Evolutionary conservation across 2,797 vertebrate species (phyloP).

Genomic region (Potorous gilbertii): DNA sequence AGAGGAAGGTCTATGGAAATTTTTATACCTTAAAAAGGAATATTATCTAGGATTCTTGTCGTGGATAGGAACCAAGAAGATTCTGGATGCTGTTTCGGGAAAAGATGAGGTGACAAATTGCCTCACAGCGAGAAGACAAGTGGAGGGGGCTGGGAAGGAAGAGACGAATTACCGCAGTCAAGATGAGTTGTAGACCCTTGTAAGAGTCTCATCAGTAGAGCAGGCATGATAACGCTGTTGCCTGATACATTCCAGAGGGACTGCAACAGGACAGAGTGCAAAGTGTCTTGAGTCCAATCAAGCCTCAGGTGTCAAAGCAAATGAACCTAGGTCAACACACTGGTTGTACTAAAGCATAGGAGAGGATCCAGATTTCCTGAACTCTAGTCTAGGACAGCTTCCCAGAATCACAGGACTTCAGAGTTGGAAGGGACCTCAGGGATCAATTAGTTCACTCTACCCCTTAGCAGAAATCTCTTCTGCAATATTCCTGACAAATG

Average conservation of each 20-base stretch:
- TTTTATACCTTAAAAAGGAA: slow-evolving; percentile 1
- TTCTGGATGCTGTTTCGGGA: neutral
- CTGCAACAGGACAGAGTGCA: neutral
- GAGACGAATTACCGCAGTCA: slow-evolving; percentile 6
- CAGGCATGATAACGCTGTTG: neutral
- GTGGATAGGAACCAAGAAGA: neutral
- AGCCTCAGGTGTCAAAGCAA: neutral
- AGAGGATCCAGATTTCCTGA: neutral
- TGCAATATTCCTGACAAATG: neutral
- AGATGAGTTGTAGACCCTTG: neutral
- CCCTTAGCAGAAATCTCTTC: neutral
- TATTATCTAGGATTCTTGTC: no score
- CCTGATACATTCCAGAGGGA: neutral
- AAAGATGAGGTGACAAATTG: neutral
- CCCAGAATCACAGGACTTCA: neutral
- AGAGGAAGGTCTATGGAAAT: neutral
- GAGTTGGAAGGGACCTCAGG: neutral
- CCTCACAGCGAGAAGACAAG: slow-evolving; percentile 27
- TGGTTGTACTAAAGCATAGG: neutral
- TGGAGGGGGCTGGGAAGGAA: neutral
- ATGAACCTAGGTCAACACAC: neutral
- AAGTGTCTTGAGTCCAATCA: neutral
- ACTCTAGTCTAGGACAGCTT: neutral
- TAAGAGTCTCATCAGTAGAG: slow-evolving; percentile 6
- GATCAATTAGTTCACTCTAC: neutral